Conservation (phyloP, 30 jellyfish, hydroid and myxozoan species). For the Morbakka virulenta region DNA sequence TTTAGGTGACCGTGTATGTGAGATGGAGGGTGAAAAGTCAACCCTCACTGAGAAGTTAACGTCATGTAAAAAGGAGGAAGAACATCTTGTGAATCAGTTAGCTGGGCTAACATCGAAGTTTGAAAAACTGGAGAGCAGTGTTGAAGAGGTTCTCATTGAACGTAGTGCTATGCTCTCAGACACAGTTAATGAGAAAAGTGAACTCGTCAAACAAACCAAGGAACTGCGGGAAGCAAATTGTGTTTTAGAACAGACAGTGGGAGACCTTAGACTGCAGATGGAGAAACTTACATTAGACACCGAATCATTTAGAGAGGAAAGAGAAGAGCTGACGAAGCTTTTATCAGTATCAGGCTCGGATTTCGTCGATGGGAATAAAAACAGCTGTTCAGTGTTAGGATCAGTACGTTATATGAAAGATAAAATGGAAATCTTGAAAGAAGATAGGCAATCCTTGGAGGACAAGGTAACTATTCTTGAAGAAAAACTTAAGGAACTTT, state of each 20-base stretch:
- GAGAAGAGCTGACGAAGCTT: conserved; percentile 77
- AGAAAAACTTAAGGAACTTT: conserved; percentile 44
- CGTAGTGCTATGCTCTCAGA: conserved; percentile 61
- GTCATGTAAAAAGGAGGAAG: conserved; percentile 80
- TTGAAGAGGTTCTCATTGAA: conserved; percentile 64
- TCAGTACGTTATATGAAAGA: conserved; percentile 44
- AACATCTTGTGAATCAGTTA: conserved; percentile 60
- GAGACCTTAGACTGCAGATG: conserved; percentile 70
- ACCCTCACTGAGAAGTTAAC: conserved; percentile 64
- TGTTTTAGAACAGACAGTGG: conserved; percentile 55
- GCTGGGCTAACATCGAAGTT: conserved; percentile 50
- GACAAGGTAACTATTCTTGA: conserved; percentile 67
- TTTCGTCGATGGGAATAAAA: conserved; percentile 10
- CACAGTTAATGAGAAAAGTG: conserved; percentile 36
- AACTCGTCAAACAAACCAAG: conserved; percentile 50
- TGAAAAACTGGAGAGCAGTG: conserved; percentile 57
- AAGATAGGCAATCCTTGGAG: conserved; percentile 60
- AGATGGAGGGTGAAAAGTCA: conserved; percentile 71
- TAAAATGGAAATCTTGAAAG: conserved; percentile 59
- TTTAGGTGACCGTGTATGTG: conserved; percentile 55
- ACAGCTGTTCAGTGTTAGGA: conserved; percentile 4
- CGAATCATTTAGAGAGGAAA: conserved; percentile 58
- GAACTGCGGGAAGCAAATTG: conserved; percentile 70
- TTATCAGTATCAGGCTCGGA: conserved; percentile 14
- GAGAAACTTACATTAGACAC: conserved; percentile 73